Evolutionary conservation across 2,113 vertebrate species (phyloP), one percentile per base, ranked within the genome.

Genomic region (Calidris pugnax): DNA sequence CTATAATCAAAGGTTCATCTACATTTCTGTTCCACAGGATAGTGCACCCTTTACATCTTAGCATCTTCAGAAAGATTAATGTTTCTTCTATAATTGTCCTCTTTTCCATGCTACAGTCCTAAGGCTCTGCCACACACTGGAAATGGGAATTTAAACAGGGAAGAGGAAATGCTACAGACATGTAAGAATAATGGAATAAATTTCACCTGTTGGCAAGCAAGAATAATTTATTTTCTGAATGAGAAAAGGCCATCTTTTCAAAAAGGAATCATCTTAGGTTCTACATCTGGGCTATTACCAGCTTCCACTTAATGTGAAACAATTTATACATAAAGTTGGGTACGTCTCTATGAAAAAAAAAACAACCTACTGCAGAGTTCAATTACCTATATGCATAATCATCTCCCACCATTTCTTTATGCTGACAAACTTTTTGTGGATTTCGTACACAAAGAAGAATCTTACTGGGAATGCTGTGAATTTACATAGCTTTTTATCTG

Each of bases 401-500:
- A 90, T 32, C 7, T 72, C 48, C 47, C 28, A 80, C 35, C 1
- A 80, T 64, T 81, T 75, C 73, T 75, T 78, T 81, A 84, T 8
- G 32, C n/a, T 74, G 15, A 68, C 39, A 92, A 83, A 74, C 6
- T 55, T 90, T 56, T 19, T 81, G 51, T 57, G 59, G 18, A 59
- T 90, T 95, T 71, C 33, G 0, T n/a, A 63, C 28, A 84, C 26
- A 84, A 72, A 33, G 50, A 87, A 12, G 6, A 68, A 30, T 39
- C 47, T 92, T 85, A 81, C 33, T 6, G 7, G 33, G 48, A 91
- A 17, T 60, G n/a, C 18, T 77, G 28, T 59, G 72, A 83, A 80
- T 93, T 86, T 90, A 72, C 90, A 85, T 24, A 77, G 68, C 13
- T 80, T 95, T 90, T 92, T 19, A 80, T 63, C 85, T 86, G 63